A percentile compares a stretch with the other conserved stretches of the same genome.
These are phyloP conservation scores for Galagoides demidoff DNA, from an alignment of 2,797 vertebrate species.

Conservation along the genomic window DNA sequence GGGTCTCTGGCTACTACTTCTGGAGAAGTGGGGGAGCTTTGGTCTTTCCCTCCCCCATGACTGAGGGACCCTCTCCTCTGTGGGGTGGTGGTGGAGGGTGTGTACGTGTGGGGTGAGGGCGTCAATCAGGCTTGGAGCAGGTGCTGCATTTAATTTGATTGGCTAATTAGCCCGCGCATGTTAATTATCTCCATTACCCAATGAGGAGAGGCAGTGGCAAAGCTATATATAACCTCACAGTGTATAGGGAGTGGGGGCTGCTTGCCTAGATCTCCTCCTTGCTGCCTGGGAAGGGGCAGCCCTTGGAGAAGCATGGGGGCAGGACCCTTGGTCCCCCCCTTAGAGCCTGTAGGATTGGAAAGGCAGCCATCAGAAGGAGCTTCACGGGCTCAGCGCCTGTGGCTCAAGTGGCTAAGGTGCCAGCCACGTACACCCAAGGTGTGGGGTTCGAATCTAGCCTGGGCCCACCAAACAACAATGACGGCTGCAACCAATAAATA, in stretches of 20 bases:
- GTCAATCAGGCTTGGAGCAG: conserved; percentile 86
- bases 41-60: neutral
- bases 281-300: conserved; percentile 37
- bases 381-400: too few species aligned
- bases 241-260: conserved; percentile 60
- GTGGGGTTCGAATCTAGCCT: too few species aligned
- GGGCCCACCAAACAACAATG: too few species aligned
- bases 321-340: neutral
- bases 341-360: neutral
- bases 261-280: neutral
- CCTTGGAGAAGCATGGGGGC: neutral
- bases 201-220: conserved; percentile 83
- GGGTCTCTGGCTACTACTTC: neutral
- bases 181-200: conserved; percentile 88
- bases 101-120: conserved; percentile 31
- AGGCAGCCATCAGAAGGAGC: neutral
- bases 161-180: conserved; percentile 90
- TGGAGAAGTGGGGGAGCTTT: neutral
- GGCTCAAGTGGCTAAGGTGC: too few species aligned
- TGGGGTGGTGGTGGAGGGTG: neutral
- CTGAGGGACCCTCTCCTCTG: conserved; percentile 16
- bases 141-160: conserved; percentile 90
- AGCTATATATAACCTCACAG: conserved; percentile 86
- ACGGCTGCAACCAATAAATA: too few species aligned
- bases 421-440: too few species aligned